Percentiles rank a stretch among this genome's conserved stretches.
These are phyloP conservation scores for Pollachius pollachius DNA, from an alignment of 2,113 vertebrate genomes.

Conservation along the genomic window DNA sequence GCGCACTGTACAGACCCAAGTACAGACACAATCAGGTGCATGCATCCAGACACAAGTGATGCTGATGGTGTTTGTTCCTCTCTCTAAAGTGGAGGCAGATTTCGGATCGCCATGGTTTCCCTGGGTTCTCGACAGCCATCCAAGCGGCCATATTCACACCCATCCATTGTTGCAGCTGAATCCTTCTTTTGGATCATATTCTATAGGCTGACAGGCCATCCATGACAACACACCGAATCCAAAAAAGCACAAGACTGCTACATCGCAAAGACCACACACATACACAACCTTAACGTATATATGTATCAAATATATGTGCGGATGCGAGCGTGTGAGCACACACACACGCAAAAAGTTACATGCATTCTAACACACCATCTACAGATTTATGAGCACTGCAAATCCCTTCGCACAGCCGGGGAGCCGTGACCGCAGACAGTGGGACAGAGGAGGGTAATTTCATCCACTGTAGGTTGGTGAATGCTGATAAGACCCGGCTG, in stretches of 20 bases:
- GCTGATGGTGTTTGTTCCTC: constrained; percentile 25
- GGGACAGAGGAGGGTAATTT: constrained; percentile 59
- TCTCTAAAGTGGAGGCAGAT: too few species aligned
- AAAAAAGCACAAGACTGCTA: too few species aligned
- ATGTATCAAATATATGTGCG: not conserved
- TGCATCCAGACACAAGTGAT: constrained; percentile 19
- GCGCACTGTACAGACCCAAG: not conserved
- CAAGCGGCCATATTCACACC: too few species aligned
- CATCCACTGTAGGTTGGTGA: constrained; percentile 54
- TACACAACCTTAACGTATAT: too few species aligned
- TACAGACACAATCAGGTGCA: not conserved
- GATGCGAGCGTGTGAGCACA: not conserved
- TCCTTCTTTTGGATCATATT: too few species aligned
- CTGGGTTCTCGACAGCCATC: too few species aligned
- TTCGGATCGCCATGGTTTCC: too few species aligned
- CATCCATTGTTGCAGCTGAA: too few species aligned
- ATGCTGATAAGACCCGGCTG: constrained; percentile 48
- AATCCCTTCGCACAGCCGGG: constrained; percentile 39
- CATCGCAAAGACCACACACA: too few species aligned
- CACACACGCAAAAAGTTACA: not conserved
- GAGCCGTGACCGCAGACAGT: constrained; percentile 48
- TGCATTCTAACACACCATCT: constrained; percentile 1
- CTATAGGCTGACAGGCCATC: too few species aligned
- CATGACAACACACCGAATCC: too few species aligned
- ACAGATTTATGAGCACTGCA: constrained; percentile 57